These are phyloP conservation scores for Aspidoscelis tigris DNA, from an alignment of 2,113 vertebrate genomes.

Conservation along the genomic window DNA sequence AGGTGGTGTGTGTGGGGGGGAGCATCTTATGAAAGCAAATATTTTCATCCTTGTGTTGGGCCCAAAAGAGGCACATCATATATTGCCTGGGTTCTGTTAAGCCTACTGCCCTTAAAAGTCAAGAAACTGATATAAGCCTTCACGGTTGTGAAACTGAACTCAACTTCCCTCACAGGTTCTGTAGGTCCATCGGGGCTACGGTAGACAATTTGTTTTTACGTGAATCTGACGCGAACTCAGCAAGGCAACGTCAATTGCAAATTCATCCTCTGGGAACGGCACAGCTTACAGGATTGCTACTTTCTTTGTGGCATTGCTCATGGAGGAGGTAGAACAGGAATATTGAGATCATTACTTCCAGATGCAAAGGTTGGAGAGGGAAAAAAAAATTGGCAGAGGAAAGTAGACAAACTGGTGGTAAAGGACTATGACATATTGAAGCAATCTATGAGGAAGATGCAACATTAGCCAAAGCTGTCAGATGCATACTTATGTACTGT, in stretches of 20 bases:
- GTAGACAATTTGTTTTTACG: slow-evolving; percentile 65
- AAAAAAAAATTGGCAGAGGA: slow-evolving; percentile 69
- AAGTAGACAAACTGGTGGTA: slow-evolving; percentile 71
- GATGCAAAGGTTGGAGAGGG: slow-evolving; percentile 81
- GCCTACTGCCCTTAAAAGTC: slow-evolving; percentile 61
- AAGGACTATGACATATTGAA: slow-evolving; percentile 82
- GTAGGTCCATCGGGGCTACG: slow-evolving; percentile 52
- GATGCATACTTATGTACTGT: slow-evolving; percentile 67
- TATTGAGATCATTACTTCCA: slow-evolving; percentile 84
- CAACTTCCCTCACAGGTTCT: slow-evolving; percentile 43
- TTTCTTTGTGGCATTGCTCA: slow-evolving; percentile 81
- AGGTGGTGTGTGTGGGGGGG: no score
- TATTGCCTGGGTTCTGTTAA: slow-evolving; percentile 61
- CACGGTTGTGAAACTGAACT: slow-evolving; percentile 57
- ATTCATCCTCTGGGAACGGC: slow-evolving; percentile 75
- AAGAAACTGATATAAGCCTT: slow-evolving; percentile 65
- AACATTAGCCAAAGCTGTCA: slow-evolving; percentile 81
- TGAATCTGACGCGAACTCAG: slow-evolving; percentile 56
- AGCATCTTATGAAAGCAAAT: slow-evolving; percentile 21
- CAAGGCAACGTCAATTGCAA: slow-evolving; percentile 57
- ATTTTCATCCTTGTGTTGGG: slow-evolving; percentile 27
- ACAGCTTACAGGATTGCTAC: slow-evolving; percentile 78
- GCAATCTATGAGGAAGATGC: slow-evolving; percentile 84
- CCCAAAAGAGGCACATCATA: slow-evolving; percentile 44
- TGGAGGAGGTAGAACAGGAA: slow-evolving; percentile 75